phyloP scores from a whole-genome alignment of 2,888 invertebrate genomes.

The Pachydiplax longipennis region DNA sequence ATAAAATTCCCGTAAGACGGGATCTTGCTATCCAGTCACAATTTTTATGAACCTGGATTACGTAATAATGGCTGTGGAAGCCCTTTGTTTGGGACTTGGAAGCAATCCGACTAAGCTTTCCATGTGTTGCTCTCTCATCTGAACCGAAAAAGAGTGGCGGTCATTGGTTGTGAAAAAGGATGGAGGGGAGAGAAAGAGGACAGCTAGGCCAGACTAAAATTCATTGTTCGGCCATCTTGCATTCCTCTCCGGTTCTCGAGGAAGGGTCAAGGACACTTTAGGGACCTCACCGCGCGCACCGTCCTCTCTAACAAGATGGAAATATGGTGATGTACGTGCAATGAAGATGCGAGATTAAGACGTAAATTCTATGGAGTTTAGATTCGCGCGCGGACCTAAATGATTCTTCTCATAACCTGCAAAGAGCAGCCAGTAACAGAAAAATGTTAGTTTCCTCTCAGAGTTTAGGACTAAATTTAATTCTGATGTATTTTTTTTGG shows the following conservation, averaged over 20 bases:
- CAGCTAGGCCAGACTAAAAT: neutral
- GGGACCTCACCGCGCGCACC: neutral
- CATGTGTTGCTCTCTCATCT: neutral
- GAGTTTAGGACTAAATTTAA: no score
- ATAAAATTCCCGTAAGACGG: no score
- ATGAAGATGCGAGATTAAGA: neutral
- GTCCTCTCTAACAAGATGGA: neutral
- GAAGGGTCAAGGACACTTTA: slow-evolving; percentile 35
- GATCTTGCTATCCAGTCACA: no score
- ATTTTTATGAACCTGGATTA: no score
- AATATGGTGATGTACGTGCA: slow-evolving; percentile 2
- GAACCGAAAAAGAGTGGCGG: neutral
- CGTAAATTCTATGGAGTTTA: neutral
- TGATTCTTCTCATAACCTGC: neutral
- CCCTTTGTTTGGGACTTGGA: no score
- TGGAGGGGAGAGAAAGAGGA: neutral
- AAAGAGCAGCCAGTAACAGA: no score
- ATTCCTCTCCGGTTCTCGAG: slow-evolving; percentile 26
- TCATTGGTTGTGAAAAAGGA: neutral
- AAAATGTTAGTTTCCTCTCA: no score
- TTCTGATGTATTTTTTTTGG: no score
- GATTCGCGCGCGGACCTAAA: neutral
- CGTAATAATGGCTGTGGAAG: no score
- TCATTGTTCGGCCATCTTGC: slow-evolving; percentile 12
- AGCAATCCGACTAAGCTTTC: no score